A percentile compares a stretch with the other conserved stretches of the same genome.
Conservation (phyloP, 1,140 invertebrate species). For the Aphis craccivora region DNA sequence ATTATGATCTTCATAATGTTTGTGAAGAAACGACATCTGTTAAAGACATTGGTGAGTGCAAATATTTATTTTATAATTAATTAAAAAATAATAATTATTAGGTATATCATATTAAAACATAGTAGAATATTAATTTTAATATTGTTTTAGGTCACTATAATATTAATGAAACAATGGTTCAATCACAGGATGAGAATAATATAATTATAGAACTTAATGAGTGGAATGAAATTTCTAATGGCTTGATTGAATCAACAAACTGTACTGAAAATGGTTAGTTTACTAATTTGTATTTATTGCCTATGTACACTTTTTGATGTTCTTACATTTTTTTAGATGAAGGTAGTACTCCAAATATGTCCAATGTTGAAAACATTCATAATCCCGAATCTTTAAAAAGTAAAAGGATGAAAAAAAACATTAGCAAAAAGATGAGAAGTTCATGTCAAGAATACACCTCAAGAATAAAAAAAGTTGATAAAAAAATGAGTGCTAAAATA, state of each 20-base stretch:
- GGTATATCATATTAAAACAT: background rate
- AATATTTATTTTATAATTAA: no score
- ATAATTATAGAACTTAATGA: background rate
- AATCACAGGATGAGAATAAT: background rate
- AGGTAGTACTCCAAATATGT: background rate
- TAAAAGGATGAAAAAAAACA: background rate
- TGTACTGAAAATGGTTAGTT: background rate
- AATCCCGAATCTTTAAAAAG: background rate
- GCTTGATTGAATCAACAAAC: background rate
- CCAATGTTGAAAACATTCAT: background rate
- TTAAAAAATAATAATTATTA: background rate
- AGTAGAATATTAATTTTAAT: background rate
- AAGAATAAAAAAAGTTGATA: no score
- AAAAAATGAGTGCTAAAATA: no score
- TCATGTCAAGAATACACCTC: no score
- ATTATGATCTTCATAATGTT: no score
- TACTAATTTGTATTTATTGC: background rate
- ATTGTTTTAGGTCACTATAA: background rate
- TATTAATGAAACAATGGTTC: background rate
- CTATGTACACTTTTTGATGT: background rate
- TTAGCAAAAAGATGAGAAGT: background rate
- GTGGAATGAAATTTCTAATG: background rate
- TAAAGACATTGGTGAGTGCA: no score
- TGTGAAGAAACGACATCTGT: no score
- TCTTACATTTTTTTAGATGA: background rate